Evolutionary conservation across 2,113 vertebrate genomes (phyloP), one percentile per base, ranked within the genome.

Genomic region (Rana temporaria): DNA sequence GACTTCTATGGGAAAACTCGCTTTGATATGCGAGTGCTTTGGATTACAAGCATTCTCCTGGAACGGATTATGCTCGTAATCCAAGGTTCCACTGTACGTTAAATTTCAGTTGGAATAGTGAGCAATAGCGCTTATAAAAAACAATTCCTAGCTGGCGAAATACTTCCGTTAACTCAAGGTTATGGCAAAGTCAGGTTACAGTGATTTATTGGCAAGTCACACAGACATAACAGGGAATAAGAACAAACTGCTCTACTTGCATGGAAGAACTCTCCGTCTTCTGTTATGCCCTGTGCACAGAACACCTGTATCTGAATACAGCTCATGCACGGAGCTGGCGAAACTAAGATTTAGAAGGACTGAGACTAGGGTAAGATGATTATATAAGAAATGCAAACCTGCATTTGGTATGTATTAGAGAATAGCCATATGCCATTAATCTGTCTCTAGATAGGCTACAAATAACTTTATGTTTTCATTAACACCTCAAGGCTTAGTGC

Each of bases 371-470:
- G 53, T n/a, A 57, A 73, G 70, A 73, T 32, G 53, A 57, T 57
- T 73, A 32, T 32, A 52, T 9, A 32, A 62, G 72, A 62, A 62
- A 75, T n/a, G 30, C 56, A 60, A 75, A 7, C 12, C 30, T 22
- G 72, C 72, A 75, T 22, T 56, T 60, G 56, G 56, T 56, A 62
- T 75, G 38, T 75, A 75, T 60, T 62, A 22, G 32, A 32, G 34
- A 60, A 59, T 30, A 56, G 59, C 18, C 56, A 75, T 19, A 75
- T 42, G 56, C 26, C 34, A 32, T 55, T 55, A 78, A 56, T 67
- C 77, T 66, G 77, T 24, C 53, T 79, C 77, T 30, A 24, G 9
- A 34, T 68, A 69, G 64, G 52, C 77, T 79, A 42, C 77, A 79
- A 79, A 59, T 59, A 79, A 79, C 34, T 32, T 55, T 34, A 34